phyloP scores from a whole-genome alignment of 2,888 invertebrate species.

The Apantesis nais region DNA sequence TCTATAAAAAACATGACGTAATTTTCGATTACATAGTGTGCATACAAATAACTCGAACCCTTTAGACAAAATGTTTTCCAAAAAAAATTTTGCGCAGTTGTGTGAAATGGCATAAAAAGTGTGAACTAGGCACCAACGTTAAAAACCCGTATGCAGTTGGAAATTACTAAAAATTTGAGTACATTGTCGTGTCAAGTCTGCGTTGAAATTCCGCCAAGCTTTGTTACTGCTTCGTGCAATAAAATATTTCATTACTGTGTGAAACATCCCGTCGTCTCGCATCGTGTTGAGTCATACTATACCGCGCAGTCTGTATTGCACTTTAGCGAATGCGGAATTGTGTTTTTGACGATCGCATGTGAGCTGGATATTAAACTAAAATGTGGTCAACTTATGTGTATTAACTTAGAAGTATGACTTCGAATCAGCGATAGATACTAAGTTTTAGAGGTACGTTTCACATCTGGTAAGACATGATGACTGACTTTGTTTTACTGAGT shows the following conservation, averaged over 20 bases:
- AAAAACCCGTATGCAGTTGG: slow-evolving; percentile 60
- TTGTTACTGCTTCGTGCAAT: slow-evolving; percentile 66
- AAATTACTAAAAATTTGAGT: slow-evolving; percentile 76
- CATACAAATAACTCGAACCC: background rate
- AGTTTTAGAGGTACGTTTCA: background rate
- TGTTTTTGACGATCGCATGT: slow-evolving; percentile 20
- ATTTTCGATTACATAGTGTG: background rate
- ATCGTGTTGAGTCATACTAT: slow-evolving; percentile 16
- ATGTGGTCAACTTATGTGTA: background rate
- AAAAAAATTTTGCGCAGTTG: background rate
- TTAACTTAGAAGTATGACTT: background rate
- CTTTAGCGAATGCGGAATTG: slow-evolving; percentile 28
- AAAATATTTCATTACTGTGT: slow-evolving; percentile 81
- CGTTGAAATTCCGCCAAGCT: slow-evolving; percentile 62
- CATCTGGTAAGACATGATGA: background rate
- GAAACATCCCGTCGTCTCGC: slow-evolving; percentile 57
- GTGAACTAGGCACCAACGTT: slow-evolving; percentile 54
- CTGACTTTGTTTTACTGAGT: background rate
- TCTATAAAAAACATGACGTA: background rate
- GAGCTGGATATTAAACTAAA: slow-evolving; percentile 6
- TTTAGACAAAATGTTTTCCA: background rate
- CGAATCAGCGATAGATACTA: background rate
- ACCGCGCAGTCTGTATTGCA: slow-evolving; percentile 17
- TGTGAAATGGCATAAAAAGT: slow-evolving; percentile 11
- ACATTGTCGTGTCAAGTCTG: slow-evolving; percentile 72